Evolutionary conservation across 2,888 invertebrate species (phyloP).

Genomic region (Plusia festucae): DNA sequence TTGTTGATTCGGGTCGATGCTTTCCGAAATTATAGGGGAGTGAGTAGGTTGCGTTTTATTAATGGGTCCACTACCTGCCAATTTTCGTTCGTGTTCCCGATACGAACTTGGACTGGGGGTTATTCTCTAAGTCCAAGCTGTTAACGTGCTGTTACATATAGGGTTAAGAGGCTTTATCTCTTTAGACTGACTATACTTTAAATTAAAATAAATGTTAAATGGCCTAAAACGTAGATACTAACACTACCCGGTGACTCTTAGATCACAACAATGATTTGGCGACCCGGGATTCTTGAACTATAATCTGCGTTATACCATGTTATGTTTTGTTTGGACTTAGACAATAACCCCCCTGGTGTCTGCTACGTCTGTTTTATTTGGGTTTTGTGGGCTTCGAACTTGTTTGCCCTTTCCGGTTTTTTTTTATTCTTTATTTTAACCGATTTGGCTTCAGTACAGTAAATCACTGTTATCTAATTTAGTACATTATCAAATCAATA

Average conservation of each 20-base stretch:
- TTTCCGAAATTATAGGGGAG: conserved; percentile 54
- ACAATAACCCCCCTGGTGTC: too few species aligned
- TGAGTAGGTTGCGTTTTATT: conserved; percentile 53
- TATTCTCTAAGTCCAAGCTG: too few species aligned
- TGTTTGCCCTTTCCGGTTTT: conserved; percentile 3
- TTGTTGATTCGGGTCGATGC: conserved; percentile 43
- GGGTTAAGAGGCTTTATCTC: too few species aligned
- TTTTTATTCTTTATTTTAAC: not conserved
- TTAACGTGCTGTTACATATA: too few species aligned
- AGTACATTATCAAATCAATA: not conserved
- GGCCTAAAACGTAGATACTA: too few species aligned
- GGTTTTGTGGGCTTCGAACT: conserved; percentile 8
- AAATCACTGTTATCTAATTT: not conserved
- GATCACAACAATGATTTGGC: too few species aligned
- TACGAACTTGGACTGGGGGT: conserved; percentile 24
- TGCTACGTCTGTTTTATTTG: conserved; percentile 11
- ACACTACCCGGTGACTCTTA: too few species aligned
- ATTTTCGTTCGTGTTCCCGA: conserved; percentile 45
- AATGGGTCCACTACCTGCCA: conserved; percentile 46
- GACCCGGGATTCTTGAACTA: too few species aligned
- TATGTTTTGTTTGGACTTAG: too few species aligned
- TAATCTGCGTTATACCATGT: too few species aligned
- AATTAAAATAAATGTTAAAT: too few species aligned
- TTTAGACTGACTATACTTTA: too few species aligned
- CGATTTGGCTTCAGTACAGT: not conserved